Evolutionary conservation across 2,113 vertebrate species (phyloP).

Genomic region (Cnemophilus loriae): DNA sequence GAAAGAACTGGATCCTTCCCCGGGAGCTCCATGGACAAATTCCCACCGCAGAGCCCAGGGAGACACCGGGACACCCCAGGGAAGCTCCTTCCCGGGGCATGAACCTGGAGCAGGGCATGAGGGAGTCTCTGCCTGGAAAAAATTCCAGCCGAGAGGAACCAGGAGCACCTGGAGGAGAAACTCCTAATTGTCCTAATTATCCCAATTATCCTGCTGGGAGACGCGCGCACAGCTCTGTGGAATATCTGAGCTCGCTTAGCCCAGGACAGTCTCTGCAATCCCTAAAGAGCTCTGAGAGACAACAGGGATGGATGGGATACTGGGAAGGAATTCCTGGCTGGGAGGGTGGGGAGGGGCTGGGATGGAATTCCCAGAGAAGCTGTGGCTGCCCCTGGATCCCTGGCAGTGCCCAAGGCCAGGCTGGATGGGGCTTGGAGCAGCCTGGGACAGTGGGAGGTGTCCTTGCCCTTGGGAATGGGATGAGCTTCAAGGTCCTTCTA

Average conservation of each 20-base stretch:
- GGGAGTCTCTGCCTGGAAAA: background rate
- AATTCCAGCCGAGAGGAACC: background rate
- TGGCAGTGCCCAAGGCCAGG: background rate
- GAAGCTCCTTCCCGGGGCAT: background rate
- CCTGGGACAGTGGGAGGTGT: background rate
- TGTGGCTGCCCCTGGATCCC: background rate
- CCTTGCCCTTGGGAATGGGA: background rate
- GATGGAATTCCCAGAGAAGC: background rate
- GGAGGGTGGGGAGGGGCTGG: background rate
- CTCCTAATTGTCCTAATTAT: background rate
- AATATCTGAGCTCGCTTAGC: background rate
- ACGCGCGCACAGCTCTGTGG: background rate
- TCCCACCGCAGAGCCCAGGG: background rate
- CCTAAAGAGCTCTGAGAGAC: background rate
- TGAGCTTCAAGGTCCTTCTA: background rate
- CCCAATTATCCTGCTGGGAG: background rate
- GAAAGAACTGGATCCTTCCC: background rate
- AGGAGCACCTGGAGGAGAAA: background rate
- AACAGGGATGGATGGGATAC: background rate
- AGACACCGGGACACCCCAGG: background rate
- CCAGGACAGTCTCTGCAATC: background rate
- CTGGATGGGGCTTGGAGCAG: fast-evolving
- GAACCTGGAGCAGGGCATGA: fast-evolving
- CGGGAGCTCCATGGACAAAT: background rate
- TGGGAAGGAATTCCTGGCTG: background rate